Percentiles rank a stretch among this genome's conserved stretches.
Evolutionary conservation across 2,797 vertebrate genomes (phyloP).

Genomic region (Sparidentex hasta): DNA sequence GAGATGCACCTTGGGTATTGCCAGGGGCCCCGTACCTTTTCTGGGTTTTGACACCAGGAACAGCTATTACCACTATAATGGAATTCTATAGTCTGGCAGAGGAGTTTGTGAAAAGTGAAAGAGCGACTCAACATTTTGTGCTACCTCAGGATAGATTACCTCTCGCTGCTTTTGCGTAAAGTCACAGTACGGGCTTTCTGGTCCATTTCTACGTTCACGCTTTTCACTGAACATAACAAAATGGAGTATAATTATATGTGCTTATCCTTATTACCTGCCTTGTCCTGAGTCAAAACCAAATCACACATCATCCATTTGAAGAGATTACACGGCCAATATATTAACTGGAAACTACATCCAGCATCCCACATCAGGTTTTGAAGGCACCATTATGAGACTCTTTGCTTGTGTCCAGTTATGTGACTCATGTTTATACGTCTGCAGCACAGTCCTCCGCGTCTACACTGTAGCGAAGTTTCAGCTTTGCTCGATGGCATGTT

Average conservation of each 20-base stretch:
- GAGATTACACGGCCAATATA: not conserved
- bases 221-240: conserved; percentile 1
- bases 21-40: conserved; percentile 29
- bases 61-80: conserved; percentile 69
- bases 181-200: not conserved
- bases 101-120: conserved; percentile 64
- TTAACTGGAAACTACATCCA: not conserved
- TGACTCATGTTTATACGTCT: no score
- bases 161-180: conserved; percentile 40
- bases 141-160: conserved; percentile 33
- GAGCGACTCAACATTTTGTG: conserved; percentile 35
- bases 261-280: conserved; percentile 3
- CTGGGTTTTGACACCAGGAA: conserved; percentile 56
- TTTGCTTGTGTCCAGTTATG: not conserved
- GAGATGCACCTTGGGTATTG: conserved; percentile 64
- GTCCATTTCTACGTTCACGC: not conserved
- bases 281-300: not conserved
- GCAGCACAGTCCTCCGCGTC: not conserved
- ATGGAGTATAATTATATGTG: not conserved
- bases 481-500: conserved; percentile 7
- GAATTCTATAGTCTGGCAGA: conserved; percentile 53
- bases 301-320: not conserved
- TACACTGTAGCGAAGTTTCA: conserved; percentile 7
- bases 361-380: not conserved
- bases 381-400: not conserved